Evolutionary conservation across 2,797 vertebrate species (phyloP), one percentile per base, ranked within the genome.

Genomic region (Sebastes minor): DNA sequence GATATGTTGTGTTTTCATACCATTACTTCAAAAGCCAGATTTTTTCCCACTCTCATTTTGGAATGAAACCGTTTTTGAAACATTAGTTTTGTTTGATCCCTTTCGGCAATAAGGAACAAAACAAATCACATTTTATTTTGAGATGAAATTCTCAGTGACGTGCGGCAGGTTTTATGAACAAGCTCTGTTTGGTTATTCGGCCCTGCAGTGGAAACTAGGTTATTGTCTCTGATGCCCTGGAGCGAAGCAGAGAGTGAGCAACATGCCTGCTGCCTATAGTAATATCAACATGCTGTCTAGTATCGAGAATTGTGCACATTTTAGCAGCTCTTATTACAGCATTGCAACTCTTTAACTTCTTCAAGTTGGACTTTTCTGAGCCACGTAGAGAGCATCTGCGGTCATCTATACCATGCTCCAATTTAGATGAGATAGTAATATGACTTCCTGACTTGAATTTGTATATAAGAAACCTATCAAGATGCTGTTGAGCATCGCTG

Each of bases 261-360:
- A 86, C 91, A 91, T 92, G 94, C 84, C 88, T 80, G 89, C 91
- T 86, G 91, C 89, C 91, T 90, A 80, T 86, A 89, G 90, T 92
- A 74, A 89, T 73, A 85, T 79, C 86, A 83, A 83, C 87, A 90
- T 87, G 90, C 86, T 86, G 87, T 84, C 90, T 84, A 82, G 67
- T 80, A 82, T 76, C 73, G 16, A 42, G 49, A 64, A 33, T 42
- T 20, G 56, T 49, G 69, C 80, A 74, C 53, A 61, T 70, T 77
- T 76, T 12, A 74, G 59, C 55, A 52, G 52, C 68, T 75, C 52
- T 27, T 33, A 13, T 49, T 32, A 46, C 74, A 49, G 23, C 60
- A 25, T 62, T 52, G 28, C 18, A 53, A 35, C 25, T 28, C 9
- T 64, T 52, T 3, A 2, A 49, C 27, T 57, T 49, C 56, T 16